Conservation (phyloP, 2,797 vertebrate genomes). For the Periparus ater region DNA sequence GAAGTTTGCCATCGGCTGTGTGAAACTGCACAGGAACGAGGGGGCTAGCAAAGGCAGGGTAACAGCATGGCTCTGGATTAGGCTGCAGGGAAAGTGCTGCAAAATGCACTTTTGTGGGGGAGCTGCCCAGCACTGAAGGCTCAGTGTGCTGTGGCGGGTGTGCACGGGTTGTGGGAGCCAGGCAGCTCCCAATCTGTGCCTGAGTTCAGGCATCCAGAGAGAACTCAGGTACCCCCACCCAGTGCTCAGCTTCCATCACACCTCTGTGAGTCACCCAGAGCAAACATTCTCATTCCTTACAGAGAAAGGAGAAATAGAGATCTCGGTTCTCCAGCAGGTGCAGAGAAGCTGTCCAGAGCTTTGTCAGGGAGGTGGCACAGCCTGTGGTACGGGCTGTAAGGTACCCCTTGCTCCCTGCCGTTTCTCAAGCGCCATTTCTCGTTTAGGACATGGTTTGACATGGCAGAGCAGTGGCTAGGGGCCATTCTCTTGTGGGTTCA, state of each 20-base stretch:
- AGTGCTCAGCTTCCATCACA: not conserved
- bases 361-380: not conserved
- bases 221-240: accelerated
- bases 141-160: accelerated
- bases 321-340: not conserved
- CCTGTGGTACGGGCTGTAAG: not conserved
- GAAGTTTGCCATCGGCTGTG: not conserved
- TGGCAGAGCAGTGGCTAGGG: not conserved
- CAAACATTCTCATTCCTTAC: accelerated
- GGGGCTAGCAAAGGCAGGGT: not conserved
- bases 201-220: not conserved
- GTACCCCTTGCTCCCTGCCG: not conserved
- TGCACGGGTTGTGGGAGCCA: accelerated
- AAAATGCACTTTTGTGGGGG: not conserved
- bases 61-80: not conserved
- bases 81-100: not conserved
- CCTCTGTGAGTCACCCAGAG: accelerated
- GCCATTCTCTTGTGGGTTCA: not conserved
- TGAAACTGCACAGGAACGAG: not conserved
- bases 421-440: not conserved
- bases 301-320: not conserved
- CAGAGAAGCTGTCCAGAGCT: not conserved
- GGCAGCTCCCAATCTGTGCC: not conserved
- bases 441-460: not conserved
- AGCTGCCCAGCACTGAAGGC: not conserved